Evolutionary conservation across 2,113 vertebrate species (phyloP).

Genomic region (Carassius gibelio): DNA sequence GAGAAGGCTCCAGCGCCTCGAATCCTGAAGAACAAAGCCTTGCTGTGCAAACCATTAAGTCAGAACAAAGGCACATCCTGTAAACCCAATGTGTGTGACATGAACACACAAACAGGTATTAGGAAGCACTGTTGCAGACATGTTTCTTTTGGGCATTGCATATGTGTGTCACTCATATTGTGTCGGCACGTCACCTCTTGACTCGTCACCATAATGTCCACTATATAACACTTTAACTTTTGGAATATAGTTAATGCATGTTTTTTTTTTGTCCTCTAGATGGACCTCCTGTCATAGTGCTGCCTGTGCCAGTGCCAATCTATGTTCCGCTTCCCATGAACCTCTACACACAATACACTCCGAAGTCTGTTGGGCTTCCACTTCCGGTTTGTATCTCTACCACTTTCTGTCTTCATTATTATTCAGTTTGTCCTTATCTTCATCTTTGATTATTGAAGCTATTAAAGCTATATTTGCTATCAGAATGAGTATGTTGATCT

Average conservation of each 20-base stretch:
- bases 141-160: not conserved
- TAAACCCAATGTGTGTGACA: conserved; percentile 85
- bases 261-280: conserved; percentile 59
- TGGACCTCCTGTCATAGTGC: conserved; percentile 78
- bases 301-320: conserved; percentile 92
- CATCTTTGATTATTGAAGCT: not conserved
- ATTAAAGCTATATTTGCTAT: not conserved
- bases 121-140: not conserved
- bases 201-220: not conserved
- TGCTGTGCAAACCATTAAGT: conserved; percentile 91
- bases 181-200: no score
- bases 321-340: conserved; percentile 92
- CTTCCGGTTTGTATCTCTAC: conserved; percentile 80
- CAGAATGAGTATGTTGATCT: not conserved
- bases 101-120: conserved; percentile 89
- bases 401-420: not conserved
- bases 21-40: conserved; percentile 94
- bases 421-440: not conserved
- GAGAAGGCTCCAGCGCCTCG: conserved; percentile 78
- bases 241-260: not conserved
- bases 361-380: conserved; percentile 85
- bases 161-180: no score
- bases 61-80: conserved; percentile 95
- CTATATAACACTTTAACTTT: no score
- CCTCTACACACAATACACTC: conserved; percentile 91